These are phyloP conservation scores for Lagria hirta DNA, from an alignment of 2,888 invertebrate genomes.

Conservation along the genomic window DNA sequence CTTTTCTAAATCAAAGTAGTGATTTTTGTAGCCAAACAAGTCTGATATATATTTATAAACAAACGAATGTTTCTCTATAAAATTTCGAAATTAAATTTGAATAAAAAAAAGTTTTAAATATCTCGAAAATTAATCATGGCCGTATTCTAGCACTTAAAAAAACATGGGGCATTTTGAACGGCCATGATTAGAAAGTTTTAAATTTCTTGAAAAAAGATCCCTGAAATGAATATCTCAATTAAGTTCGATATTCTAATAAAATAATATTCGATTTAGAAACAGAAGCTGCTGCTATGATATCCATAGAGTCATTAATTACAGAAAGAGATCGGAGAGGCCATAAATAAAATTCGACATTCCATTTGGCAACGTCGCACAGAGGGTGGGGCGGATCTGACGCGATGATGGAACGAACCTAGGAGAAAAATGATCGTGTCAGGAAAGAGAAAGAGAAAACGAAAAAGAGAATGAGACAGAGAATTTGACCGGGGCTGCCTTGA, in stretches of 20 bases:
- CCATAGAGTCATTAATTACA: constrained; percentile 56
- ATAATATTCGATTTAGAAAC: constrained; percentile 41
- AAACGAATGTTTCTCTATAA: no score
- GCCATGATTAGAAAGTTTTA: no score
- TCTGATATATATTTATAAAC: no score
- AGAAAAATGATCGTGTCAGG: constrained; percentile 71
- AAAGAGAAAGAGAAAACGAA: constrained; percentile 44
- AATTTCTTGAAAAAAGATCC: background rate
- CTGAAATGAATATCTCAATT: constrained; percentile 20
- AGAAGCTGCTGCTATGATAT: constrained; percentile 50
- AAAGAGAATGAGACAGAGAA: constrained; percentile 50
- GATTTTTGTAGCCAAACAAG: no score
- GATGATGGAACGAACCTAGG: constrained; percentile 73
- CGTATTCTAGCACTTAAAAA: no score
- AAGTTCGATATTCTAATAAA: constrained; percentile 14
- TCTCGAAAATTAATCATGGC: no score
- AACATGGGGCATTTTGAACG: no score
- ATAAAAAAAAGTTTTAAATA: no score
- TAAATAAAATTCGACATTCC: constrained; percentile 58
- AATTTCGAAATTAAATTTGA: no score
- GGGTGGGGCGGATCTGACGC: constrained; percentile 68
- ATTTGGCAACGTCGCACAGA: constrained; percentile 58
- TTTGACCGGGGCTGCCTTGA: constrained; percentile 60
- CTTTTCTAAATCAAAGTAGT: no score
- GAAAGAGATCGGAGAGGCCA: constrained; percentile 55